Percentiles rank a stretch among this genome's conserved stretches.
These are phyloP conservation scores for Pygmarrhopalites habei DNA, from an alignment of 1,140 invertebrate species.

Conservation along the genomic window DNA sequence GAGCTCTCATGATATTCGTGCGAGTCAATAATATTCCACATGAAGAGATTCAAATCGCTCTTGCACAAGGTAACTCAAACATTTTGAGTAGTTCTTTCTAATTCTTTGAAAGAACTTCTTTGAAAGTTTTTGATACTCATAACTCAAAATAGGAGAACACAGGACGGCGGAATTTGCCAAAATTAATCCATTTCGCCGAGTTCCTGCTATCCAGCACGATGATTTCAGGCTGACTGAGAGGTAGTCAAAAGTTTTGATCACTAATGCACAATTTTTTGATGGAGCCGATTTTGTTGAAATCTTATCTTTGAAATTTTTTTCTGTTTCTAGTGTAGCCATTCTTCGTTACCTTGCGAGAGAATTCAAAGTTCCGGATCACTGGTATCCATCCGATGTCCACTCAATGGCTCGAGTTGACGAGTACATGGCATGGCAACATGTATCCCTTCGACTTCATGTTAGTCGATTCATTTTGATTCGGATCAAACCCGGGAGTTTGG, in stretches of 20 bases:
- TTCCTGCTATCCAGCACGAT: too few species aligned
- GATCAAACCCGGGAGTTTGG: slow-evolving; percentile 42
- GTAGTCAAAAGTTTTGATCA: background rate
- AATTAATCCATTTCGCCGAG: too few species aligned
- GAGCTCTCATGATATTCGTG: too few species aligned
- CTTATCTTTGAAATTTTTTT: slow-evolving; percentile 64
- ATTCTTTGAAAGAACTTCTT: too few species aligned
- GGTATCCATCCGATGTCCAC: slow-evolving; percentile 66
- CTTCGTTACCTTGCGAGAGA: slow-evolving; percentile 54
- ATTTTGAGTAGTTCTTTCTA: too few species aligned
- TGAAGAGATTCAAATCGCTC: too few species aligned
- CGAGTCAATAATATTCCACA: too few species aligned
- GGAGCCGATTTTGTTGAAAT: slow-evolving; percentile 24
- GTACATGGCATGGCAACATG: slow-evolving; percentile 80
- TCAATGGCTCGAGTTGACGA: slow-evolving; percentile 68
- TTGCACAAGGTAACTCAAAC: too few species aligned
- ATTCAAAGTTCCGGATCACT: slow-evolving; percentile 53
- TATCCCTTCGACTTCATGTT: slow-evolving; percentile 58
- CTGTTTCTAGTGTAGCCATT: slow-evolving; percentile 75
- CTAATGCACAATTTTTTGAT: background rate
- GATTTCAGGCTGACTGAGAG: background rate
- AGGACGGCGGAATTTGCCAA: background rate
- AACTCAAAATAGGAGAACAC: background rate
- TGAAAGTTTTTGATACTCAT: too few species aligned
- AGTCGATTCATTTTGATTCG: slow-evolving; percentile 59